Conservation (phyloP, 2,113 vertebrate species). For the Crocuta crocuta region DNA sequence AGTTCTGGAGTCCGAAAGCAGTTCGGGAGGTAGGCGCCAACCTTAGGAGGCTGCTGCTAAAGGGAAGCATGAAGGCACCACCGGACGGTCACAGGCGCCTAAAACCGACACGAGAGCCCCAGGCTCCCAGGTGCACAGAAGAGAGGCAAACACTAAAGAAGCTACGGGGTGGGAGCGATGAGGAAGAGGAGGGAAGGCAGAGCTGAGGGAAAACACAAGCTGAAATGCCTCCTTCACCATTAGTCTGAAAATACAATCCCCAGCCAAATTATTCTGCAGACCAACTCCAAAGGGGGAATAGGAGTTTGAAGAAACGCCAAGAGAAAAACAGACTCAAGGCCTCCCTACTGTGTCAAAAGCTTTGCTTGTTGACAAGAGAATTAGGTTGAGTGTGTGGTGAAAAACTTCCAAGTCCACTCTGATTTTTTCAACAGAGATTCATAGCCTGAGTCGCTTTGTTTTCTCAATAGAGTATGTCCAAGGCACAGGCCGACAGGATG, state of each 20-base stretch:
- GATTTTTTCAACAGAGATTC: slow-evolving; percentile 46
- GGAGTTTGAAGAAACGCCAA: slow-evolving; percentile 38
- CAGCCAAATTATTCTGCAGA: not conserved
- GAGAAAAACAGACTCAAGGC: not conserved
- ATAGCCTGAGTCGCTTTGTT: not conserved
- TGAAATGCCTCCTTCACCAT: not conserved
- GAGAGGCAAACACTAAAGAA: not conserved
- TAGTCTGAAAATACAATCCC: not conserved
- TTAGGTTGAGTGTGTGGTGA: slow-evolving; percentile 35
- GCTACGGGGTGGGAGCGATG: not conserved
- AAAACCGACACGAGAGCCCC: fast-evolving
- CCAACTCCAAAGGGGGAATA: not conserved
- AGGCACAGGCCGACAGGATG: not conserved
- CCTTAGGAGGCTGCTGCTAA: not conserved
- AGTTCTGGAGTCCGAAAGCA: not conserved
- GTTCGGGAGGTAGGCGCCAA: not conserved
- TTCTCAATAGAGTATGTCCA: slow-evolving; percentile 4
- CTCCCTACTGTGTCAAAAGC: slow-evolving; percentile 21
- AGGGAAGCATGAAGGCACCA: not conserved
- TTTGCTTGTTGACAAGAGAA: slow-evolving; percentile 61
- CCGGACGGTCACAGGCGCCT: not conserved
- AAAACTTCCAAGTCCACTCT: slow-evolving; percentile 40
- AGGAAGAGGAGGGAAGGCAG: not conserved
- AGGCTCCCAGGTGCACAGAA: not conserved
- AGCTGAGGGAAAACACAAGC: not conserved